Percentiles rank a stretch among this genome's conserved stretches.
Conservation (phyloP, 2,888 invertebrate species). For the Papilio protenor region DNA sequence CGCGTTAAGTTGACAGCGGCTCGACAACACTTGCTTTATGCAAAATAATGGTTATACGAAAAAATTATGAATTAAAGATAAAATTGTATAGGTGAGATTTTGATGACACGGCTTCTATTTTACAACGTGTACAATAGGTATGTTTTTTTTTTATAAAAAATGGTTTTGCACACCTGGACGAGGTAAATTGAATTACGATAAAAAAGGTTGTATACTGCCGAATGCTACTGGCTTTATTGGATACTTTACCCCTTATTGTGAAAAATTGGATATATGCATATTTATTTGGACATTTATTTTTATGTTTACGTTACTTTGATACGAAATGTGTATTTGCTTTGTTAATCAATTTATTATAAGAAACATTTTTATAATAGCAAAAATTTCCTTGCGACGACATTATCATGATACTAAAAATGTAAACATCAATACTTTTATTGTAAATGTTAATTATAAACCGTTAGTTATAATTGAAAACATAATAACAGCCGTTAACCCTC, state of each 20-base stretch:
- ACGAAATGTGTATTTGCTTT: not conserved
- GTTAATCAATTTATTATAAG: not conserved
- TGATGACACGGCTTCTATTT: not conserved
- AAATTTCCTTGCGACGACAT: not conserved
- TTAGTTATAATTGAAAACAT: slow-evolving; percentile 29
- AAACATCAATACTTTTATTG: not conserved
- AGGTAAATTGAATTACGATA: slow-evolving; percentile 40
- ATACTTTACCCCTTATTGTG: slow-evolving; percentile 35
- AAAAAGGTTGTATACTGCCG: slow-evolving; percentile 35
- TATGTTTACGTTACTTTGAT: not conserved
- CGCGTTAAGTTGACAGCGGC: not conserved
- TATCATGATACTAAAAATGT: not conserved
- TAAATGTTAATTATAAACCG: slow-evolving; percentile 11
- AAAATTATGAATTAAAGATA: no score
- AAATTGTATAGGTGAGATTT: no score
- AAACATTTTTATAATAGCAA: not conserved
- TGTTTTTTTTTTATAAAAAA: slow-evolving; percentile 12
- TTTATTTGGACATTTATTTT: slow-evolving; percentile 30
- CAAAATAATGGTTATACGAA: not conserved
- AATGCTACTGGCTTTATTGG: slow-evolving; percentile 33
- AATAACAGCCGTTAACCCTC: slow-evolving; percentile 21
- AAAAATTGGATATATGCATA: slow-evolving; percentile 34
- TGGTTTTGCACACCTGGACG: slow-evolving; percentile 3
- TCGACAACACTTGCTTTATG: not conserved
- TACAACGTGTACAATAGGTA: not conserved